Percentiles rank a stretch among this genome's conserved stretches.
Conservation (phyloP, 1,140 invertebrate genomes). For the Dreissena polymorpha region DNA sequence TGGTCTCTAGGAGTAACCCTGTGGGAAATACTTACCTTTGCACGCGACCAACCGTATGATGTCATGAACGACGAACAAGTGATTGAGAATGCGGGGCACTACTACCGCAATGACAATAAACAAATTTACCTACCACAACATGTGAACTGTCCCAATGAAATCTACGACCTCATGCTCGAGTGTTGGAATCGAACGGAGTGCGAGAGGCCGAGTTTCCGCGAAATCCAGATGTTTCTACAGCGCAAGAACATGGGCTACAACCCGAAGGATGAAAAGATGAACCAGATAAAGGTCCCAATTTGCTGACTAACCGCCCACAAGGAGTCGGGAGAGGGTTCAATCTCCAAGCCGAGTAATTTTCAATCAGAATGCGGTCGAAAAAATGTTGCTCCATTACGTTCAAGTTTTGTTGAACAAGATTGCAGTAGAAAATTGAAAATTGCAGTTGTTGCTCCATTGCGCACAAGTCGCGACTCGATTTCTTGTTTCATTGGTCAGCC, state of each 20-base stretch:
- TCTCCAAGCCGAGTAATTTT: too few species aligned
- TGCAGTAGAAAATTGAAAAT: too few species aligned
- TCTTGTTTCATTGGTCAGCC: too few species aligned
- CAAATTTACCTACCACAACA: slow-evolving; percentile 73
- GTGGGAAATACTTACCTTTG: slow-evolving; percentile 94
- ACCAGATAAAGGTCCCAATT: slow-evolving; percentile 70
- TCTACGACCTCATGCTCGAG: slow-evolving; percentile 94
- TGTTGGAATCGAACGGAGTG: slow-evolving; percentile 93
- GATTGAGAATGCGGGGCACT: slow-evolving; percentile 83
- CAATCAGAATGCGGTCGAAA: too few species aligned
- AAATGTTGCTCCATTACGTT: too few species aligned
- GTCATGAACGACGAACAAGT: slow-evolving; percentile 89
- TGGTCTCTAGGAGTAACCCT: slow-evolving; percentile 93
- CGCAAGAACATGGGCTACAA: slow-evolving; percentile 90
- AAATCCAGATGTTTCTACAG: slow-evolving; percentile 95
- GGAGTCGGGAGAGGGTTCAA: too few species aligned
- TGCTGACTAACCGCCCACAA: too few species aligned
- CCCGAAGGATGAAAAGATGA: slow-evolving; percentile 77
- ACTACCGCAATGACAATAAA: slow-evolving; percentile 75
- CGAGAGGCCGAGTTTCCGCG: slow-evolving; percentile 91
- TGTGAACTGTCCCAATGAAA: slow-evolving; percentile 76
- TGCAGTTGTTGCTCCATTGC: too few species aligned
- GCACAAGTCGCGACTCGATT: too few species aligned
- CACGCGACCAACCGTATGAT: slow-evolving; percentile 89
- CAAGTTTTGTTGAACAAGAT: too few species aligned